phyloP scores from a whole-genome alignment of 2,888 invertebrate species.

The Rhagophthalmus giganteus region DNA sequence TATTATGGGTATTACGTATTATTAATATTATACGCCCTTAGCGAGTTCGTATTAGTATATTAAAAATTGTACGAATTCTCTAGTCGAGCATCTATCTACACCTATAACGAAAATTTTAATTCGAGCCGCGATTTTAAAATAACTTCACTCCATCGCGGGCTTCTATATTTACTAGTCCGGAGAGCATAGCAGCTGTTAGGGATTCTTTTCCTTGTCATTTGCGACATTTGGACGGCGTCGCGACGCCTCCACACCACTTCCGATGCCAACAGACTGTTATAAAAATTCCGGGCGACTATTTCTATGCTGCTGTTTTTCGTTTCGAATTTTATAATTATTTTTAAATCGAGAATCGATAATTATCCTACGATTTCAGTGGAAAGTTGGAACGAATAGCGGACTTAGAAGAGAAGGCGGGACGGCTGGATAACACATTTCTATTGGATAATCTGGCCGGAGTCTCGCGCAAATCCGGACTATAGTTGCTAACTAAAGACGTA shows the following conservation, averaged over 20 bases:
- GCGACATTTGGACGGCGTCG: conserved; percentile 44
- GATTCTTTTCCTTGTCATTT: conserved; percentile 45
- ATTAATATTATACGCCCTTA: no score
- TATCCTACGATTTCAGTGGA: conserved; percentile 31
- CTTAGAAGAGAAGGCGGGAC: conserved; percentile 47
- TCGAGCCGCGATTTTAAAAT: conserved; percentile 32
- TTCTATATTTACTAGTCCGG: conserved; percentile 37
- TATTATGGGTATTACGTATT: no score
- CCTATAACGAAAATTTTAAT: no score
- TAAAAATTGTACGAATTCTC: conserved; percentile 23
- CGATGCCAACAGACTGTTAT: conserved; percentile 36
- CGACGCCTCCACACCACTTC: conserved; percentile 41
- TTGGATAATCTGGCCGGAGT: conserved; percentile 55
- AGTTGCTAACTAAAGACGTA: conserved; percentile 51
- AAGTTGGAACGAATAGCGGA: conserved; percentile 40
- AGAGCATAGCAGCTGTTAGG: conserved; percentile 42
- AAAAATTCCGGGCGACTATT: conserved; percentile 28
- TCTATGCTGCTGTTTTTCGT: conserved; percentile 9
- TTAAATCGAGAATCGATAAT: conserved; percentile 30
- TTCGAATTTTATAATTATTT: conserved; percentile 11
- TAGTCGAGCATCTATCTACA: no score
- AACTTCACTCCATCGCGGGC: conserved; percentile 25
- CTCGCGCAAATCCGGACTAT: conserved; percentile 55
- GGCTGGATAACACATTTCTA: conserved; percentile 51
- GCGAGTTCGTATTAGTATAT: conserved; percentile 6